A percentile compares a stretch with the other conserved stretches of the same genome.
These are phyloP conservation scores for Amaurobius ferox DNA, from an alignment of 2,888 invertebrate genomes.

Conservation along the genomic window DNA sequence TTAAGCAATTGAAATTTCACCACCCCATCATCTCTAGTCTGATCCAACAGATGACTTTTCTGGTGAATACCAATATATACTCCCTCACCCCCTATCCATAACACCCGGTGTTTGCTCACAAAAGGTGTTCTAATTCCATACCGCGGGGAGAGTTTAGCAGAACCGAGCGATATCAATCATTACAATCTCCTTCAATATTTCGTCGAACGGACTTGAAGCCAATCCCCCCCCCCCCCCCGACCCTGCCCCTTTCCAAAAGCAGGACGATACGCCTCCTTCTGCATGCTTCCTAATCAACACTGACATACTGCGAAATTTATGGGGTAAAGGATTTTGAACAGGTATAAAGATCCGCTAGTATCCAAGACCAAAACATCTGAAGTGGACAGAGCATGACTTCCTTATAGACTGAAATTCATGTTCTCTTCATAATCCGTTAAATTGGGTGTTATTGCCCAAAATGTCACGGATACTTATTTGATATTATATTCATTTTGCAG, in stretches of 20 bases:
- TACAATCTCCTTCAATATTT: conserved; percentile 3
- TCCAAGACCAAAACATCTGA: no score
- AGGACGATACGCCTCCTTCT: conserved; percentile 10
- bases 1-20: no score
- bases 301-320: conserved; percentile 65
- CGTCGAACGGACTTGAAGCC: conserved; percentile 3
- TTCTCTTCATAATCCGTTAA: no score
- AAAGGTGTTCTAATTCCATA: conserved; percentile 65
- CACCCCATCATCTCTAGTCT: no score
- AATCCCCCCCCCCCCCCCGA: conserved; percentile 7
- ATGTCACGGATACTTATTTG: no score
- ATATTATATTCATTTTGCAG: no score
- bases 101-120: conserved; percentile 1
- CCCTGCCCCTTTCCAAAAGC: conserved; percentile 30
- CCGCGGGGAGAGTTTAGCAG: conserved; percentile 25
- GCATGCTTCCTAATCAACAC: conserved; percentile 67
- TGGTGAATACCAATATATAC: no score
- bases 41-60: no score
- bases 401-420: no score
- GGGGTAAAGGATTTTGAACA: conserved; percentile 23
- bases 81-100: neutral
- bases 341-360: no score
- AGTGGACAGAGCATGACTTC: no score
- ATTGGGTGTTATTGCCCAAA: no score
- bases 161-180: conserved; percentile 64